Evolutionary conservation across 1,140 invertebrate species (phyloP).

Genomic region (Orchesella cincta): DNA sequence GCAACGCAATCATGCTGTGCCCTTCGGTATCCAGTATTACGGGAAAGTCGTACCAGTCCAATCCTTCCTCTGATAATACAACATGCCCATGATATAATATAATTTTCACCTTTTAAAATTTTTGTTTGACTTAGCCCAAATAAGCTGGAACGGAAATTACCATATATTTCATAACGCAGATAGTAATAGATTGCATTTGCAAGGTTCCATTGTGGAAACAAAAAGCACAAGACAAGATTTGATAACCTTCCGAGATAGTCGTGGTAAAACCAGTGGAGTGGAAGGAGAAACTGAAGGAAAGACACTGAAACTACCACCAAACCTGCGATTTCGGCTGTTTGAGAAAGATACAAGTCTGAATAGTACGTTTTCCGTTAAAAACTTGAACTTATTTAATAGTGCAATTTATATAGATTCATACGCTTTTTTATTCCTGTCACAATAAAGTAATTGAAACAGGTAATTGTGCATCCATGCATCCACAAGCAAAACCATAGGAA

Average conservation of each 20-base stretch:
- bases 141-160: background rate
- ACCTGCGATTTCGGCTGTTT: constrained; percentile 9
- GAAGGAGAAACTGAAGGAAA: background rate
- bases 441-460: constrained; percentile 15
- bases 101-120: background rate
- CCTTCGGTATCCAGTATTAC: background rate
- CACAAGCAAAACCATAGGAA: background rate
- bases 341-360: background rate
- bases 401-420: background rate
- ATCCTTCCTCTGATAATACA: constrained; percentile 6
- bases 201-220: constrained; percentile 13
- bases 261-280: background rate
- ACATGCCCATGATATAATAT: background rate
- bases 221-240: constrained; percentile 6
- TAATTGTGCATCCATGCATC: background rate
- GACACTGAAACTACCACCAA: background rate
- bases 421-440: background rate
- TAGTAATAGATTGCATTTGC: constrained; percentile 20
- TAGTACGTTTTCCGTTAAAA: background rate
- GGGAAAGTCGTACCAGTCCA: constrained; percentile 29
- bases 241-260: background rate
- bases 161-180: constrained; percentile 15
- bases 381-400: background rate
- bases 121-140: background rate
- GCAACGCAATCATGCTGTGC: background rate